phyloP scores from a whole-genome alignment of 2,113 vertebrate genomes.

The Antechinus stuartii region DNA sequence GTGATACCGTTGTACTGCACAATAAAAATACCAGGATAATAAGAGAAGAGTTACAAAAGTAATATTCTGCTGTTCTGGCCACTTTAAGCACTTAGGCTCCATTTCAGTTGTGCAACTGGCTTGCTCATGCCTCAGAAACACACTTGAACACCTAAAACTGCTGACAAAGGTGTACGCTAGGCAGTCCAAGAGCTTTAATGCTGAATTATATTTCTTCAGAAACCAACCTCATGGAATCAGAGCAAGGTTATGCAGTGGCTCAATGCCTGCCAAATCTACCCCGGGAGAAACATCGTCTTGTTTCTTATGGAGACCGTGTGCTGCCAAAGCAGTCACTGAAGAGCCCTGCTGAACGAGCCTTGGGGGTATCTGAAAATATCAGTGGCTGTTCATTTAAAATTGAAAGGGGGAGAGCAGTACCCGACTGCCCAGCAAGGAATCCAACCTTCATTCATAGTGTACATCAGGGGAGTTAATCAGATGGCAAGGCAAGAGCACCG shows the following conservation, averaged over 20 bases:
- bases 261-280: slow-evolving; percentile 67
- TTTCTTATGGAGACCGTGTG: slow-evolving; percentile 73
- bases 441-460: neutral
- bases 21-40: slow-evolving; percentile 30
- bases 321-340: slow-evolving; percentile 62
- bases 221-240: slow-evolving; percentile 70
- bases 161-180: slow-evolving; percentile 69
- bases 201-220: slow-evolving; percentile 74
- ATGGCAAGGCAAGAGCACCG: neutral
- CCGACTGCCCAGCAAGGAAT: slow-evolving; percentile 22
- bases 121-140: slow-evolving; percentile 60
- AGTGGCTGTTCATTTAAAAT: slow-evolving; percentile 63
- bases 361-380: slow-evolving; percentile 53
- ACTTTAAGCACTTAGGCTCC: slow-evolving; percentile 49
- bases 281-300: slow-evolving; percentile 61
- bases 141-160: slow-evolving; percentile 69
- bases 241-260: slow-evolving; percentile 68
- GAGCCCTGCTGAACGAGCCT: slow-evolving; percentile 54
- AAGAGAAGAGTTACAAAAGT: slow-evolving; percentile 58
- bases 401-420: slow-evolving; percentile 26
- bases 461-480: neutral
- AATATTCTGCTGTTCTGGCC: slow-evolving; percentile 44
- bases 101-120: slow-evolving; percentile 54
- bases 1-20: slow-evolving; percentile 24
- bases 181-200: slow-evolving; percentile 65